Evolutionary conservation across 1,140 invertebrate genomes (phyloP), one percentile per base, ranked within the genome.

Genomic region (Muscidifurax raptorellus): DNA sequence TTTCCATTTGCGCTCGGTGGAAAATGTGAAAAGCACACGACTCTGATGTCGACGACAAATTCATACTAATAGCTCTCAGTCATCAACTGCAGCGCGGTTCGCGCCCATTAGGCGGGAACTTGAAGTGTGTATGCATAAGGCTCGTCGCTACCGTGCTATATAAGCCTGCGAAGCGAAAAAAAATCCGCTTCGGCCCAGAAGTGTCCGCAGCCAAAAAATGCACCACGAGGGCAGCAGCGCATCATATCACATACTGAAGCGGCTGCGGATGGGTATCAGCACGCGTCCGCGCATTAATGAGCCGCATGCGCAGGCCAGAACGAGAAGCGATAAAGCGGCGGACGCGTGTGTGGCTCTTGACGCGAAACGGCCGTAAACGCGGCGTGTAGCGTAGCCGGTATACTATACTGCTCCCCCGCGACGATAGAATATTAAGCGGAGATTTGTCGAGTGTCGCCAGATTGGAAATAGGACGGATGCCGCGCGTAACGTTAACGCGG

Each of bases 401-500:
- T 47, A 47, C 18, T 69, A 10, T 13, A 69, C 32, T 59, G 30
- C 28, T 36, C 59, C 22, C n/a, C n/a, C 77, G 71, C 71, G 71
- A 82, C 71, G 74, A 69, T 44, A 72, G 75, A 77, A 59, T 77
- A 83, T 83, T 59, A 74, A 80, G 47, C 76, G 67, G 30, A 71
- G 66, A 74, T 84, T 64, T 18, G 66, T 78, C 27, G 82, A 52
- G 47, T 28, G 69, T 74, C 47, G 81, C 5, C 32, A 75, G 52
- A 83, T 82, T 76, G 71, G 67, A 27, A 82, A 28, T 86, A 80
- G 59, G 82, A 30, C 74, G 75, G 36, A 25, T 27, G 72, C 25
- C 72, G 89, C 52, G 52, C 5, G 69, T 13, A 59, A 59, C 87
- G 85, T 86, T 85, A 86, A 87, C 88, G 87, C 72, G 83, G 69